A percentile compares a stretch with the other conserved stretches of the same genome.
Evolutionary conservation across 2,797 vertebrate species (phyloP).

Genomic region (Clarias laeviceps): DNA sequence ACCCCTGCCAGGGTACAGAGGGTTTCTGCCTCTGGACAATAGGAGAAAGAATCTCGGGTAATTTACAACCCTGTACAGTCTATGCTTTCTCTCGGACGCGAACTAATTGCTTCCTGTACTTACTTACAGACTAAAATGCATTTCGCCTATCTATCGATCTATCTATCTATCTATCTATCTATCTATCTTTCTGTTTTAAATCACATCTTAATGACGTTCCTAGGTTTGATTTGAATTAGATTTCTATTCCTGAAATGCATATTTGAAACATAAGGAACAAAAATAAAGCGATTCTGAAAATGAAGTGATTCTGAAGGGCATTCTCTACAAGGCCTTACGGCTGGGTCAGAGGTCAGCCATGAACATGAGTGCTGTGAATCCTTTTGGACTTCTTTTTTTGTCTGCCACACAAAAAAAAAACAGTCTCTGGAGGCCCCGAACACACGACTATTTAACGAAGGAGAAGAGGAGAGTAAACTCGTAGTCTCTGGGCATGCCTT

Average conservation of each 20-base stretch:
- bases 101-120: conserved; percentile 24
- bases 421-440: conserved; percentile 65
- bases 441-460: conserved; percentile 72
- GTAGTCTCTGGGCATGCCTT: conserved; percentile 69
- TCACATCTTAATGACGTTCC: conserved; percentile 17
- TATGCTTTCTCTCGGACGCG: conserved; percentile 27
- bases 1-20: conserved; percentile 54
- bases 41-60: conserved; percentile 61
- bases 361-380: conserved; percentile 49
- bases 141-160: not conserved
- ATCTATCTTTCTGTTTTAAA: not conserved
- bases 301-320: not conserved
- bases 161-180: not conserved
- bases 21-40: conserved; percentile 71
- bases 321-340: conserved; percentile 31
- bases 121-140: conserved; percentile 19
- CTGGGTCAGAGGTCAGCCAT: conserved; percentile 52
- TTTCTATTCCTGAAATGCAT: not conserved
- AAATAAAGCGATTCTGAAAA: not conserved
- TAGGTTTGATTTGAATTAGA: not conserved
- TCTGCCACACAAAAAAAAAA: conserved; percentile 49
- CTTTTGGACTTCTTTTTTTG: conserved; percentile 57
- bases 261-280: not conserved
- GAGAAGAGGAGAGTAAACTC: conserved; percentile 74
- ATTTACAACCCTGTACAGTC: conserved; percentile 50